These are phyloP conservation scores for Dynastes maya DNA, from an alignment of 2,888 invertebrate genomes.

Conservation along the genomic window DNA sequence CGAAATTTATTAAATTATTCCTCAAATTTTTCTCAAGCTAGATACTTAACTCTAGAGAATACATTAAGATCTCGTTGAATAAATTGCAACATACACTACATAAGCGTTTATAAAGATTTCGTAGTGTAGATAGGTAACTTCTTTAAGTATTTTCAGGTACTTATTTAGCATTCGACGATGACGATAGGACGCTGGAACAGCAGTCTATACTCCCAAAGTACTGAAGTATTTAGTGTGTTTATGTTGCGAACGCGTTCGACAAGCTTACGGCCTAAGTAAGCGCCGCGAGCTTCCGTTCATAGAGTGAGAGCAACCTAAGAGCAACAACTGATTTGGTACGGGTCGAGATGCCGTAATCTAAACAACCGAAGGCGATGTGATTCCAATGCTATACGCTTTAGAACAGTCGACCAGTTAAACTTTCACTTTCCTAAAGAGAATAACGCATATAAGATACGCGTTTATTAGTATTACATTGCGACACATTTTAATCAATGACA, in stretches of 20 bases:
- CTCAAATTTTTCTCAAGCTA: too few species aligned
- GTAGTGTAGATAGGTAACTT: background rate
- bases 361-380: conserved; percentile 66
- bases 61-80: too few species aligned
- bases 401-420: conserved; percentile 51
- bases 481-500: too few species aligned
- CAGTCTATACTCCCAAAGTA: conserved; percentile 36
- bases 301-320: conserved; percentile 60
- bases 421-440: conserved; percentile 6
- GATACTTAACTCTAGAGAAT: too few species aligned
- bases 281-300: conserved; percentile 58
- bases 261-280: conserved; percentile 61
- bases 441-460: too few species aligned
- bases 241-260: conserved; percentile 62
- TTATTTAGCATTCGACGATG: conserved; percentile 22
- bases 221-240: conserved; percentile 66
- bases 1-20: too few species aligned
- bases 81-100: too few species aligned
- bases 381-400: conserved; percentile 62
- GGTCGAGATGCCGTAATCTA: conserved; percentile 66
- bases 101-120: too few species aligned
- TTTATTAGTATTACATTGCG: too few species aligned
- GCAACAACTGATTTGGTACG: conserved; percentile 65
- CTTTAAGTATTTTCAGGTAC: background rate
- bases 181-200: conserved; percentile 23